Evolutionary conservation across 2,888 invertebrate genomes (phyloP).

Genomic region (Leucophenga montana): DNA sequence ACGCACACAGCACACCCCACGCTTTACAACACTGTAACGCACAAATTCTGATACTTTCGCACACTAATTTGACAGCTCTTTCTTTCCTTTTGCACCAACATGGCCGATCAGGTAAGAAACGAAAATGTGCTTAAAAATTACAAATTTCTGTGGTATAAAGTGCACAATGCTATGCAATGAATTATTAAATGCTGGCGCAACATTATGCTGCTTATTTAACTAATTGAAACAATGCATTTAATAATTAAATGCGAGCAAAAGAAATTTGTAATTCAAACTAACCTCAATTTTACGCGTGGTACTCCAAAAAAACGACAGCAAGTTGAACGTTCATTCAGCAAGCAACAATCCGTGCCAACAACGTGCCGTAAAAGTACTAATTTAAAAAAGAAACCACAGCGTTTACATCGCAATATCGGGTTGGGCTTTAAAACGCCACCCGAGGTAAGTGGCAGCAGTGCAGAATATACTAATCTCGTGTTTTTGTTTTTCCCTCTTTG

Average conservation of each 20-base stretch:
- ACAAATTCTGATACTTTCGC: background rate
- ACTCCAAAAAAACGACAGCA: conserved; percentile 77
- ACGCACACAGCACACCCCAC: too few relatives aligned
- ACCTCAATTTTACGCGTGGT: conserved; percentile 59
- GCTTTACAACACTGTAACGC: conserved; percentile 35
- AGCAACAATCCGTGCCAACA: conserved; percentile 95
- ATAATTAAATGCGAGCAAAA: background rate
- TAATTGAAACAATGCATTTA: background rate
- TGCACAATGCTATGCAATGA: conserved; percentile 15
- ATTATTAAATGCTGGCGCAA: conserved; percentile 28
- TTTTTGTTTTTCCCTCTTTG: conserved; percentile 47
- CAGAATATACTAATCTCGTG: conserved; percentile 57
- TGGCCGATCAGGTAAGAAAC: conserved; percentile 86
- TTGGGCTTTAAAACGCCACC: conserved; percentile 96
- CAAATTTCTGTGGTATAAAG: conserved; percentile 33
- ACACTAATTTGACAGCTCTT: conserved; percentile 51
- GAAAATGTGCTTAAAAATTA: conserved; percentile 42
- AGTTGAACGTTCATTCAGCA: conserved; percentile 97
- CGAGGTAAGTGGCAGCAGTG: conserved; percentile 79
- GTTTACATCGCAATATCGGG: conserved; percentile 90
- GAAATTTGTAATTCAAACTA: conserved; percentile 47
- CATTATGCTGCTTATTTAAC: conserved; percentile 21
- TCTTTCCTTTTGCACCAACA: conserved; percentile 76
- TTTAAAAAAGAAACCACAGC: conserved; percentile 80
- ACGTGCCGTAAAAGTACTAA: conserved; percentile 90